Base-by-base conservation (phyloP, 2,888 invertebrate genomes). In the Napeogenes inachia region DNA sequence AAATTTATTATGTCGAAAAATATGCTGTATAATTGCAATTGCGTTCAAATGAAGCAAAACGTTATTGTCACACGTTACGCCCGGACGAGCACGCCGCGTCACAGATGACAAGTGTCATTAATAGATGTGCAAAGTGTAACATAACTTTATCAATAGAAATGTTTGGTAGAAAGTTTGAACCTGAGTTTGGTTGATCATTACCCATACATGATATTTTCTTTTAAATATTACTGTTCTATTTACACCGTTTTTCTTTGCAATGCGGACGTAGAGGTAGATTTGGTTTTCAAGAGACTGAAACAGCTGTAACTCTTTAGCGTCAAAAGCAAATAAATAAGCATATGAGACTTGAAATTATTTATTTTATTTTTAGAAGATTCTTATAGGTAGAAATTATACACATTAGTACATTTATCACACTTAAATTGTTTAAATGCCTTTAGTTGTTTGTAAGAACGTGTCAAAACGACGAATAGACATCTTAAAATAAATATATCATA, bases 11-110 rank as follows among this genome's bases (percentile, higher is more conserved):
- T 59, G 59, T 59, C 45, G 68, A 68, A 68, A 70, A 71, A 63
- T 69, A 30, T 66, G 66, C 62, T 59, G 57, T 60, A 66, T 68
- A 62, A 68, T 68, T 67, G 63, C 65, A 70, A 65, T 65, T 63
- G 68, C 69, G 70, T 73, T 65, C 73, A 74, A 77, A 80, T 79
- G 75, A 76, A 75, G 76, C 75, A 78, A 78, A 82, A 80, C 76
- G 77, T 76, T 73, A 79, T 74, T 72, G 72, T 82, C 79, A 77
- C 79, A 74, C 74, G 79, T 75, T 76, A 76, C 73, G 78, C 71
- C 71, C 72, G 75, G 75, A 75, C 74, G 76, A 75, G 73, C 75
- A 73, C 78, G 77, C 72, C 72, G 69, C 73, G 78, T 78, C 75
- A 78, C 79, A 70, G 77, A 73, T 74, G 74, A 72, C 73, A 73